Evolutionary conservation across 37 sponge, comb jelly and placozoan species (phyloP).

Genomic region (Chondrosia reniformis): DNA sequence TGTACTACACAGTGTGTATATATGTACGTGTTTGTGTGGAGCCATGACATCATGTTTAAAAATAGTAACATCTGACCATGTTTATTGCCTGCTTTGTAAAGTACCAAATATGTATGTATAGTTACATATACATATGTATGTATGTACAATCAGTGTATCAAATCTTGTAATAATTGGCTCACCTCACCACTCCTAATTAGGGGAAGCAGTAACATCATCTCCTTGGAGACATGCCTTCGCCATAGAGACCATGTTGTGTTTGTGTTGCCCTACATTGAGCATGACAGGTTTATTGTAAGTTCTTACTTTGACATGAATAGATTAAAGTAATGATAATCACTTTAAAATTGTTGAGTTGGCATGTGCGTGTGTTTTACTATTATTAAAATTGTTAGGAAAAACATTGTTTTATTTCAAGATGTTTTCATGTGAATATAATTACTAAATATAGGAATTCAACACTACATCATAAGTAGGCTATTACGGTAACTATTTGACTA

Average conservation of each 20-base stretch:
- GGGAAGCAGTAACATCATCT: conserved; percentile 77
- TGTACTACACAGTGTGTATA: too few relatives aligned
- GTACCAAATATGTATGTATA: neutral
- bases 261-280: conserved; percentile 86
- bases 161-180: neutral
- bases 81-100: too few relatives aligned
- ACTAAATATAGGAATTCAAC: too few relatives aligned
- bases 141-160: neutral
- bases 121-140: neutral
- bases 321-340: too few relatives aligned
- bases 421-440: too few relatives aligned
- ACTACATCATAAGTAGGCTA: too few relatives aligned
- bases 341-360: too few relatives aligned
- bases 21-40: neutral
- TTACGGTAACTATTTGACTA: neutral
- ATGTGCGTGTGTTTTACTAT: too few relatives aligned
- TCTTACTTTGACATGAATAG: too few relatives aligned
- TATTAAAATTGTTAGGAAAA: too few relatives aligned
- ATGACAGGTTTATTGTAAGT: conserved; percentile 77
- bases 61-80: neutral
- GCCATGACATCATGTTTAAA: neutral
- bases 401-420: too few relatives aligned
- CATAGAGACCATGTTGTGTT: conserved; percentile 80
- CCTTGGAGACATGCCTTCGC: conserved; percentile 62
- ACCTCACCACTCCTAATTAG: neutral